Evolutionary conservation across 2,888 invertebrate species (phyloP), one percentile per base, ranked within the genome.

Genomic region (Melieria omissa): DNA sequence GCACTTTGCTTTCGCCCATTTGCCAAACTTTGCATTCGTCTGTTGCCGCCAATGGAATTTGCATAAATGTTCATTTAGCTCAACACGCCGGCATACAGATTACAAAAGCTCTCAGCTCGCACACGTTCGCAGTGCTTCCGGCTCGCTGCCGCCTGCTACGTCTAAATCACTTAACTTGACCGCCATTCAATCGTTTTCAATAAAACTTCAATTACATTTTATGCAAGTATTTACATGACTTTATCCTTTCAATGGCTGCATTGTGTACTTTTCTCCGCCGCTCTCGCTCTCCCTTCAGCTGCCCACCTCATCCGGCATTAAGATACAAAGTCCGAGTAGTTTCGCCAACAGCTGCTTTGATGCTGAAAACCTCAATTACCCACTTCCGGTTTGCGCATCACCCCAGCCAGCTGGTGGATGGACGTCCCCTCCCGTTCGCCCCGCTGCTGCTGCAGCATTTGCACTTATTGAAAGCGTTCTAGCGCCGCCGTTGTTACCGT

Each of bases 141-240:
- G 29, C 29, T 29, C 29, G 29, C 29, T 29, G 29, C 29, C 29
- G 29, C 3, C 29, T 29, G 29, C 29, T 29, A 29, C 47, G 60
- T 14, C 67, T 67, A 67, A 67, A 67, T 67, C 67, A 49, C 67
- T 67, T 67, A 61, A 67, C 67, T 57, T 67, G 65, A 65, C 65
- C 45, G 55, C 58, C n/a, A 67, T 67, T 67, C 67, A 67, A 67
- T 67, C 52, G 67, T 29, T 67, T 64, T 67, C 62, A 61, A 69
- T 62, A 69, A 69, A 69, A 69, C 46, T 69, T 54, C 62, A 69
- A 69, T 62, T 69, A 63, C 63, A 69, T 69, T 62, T 62, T 61
- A 55, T 55, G 45, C 54, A 69, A 52, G 41, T 69, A 55, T 69
- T 69, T 69, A 46, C 69, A 41, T 69, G 16, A 54, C 46, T 54